phyloP scores from a whole-genome alignment of 2,113 vertebrate genomes.

The Dendrocopos noguchii region DNA sequence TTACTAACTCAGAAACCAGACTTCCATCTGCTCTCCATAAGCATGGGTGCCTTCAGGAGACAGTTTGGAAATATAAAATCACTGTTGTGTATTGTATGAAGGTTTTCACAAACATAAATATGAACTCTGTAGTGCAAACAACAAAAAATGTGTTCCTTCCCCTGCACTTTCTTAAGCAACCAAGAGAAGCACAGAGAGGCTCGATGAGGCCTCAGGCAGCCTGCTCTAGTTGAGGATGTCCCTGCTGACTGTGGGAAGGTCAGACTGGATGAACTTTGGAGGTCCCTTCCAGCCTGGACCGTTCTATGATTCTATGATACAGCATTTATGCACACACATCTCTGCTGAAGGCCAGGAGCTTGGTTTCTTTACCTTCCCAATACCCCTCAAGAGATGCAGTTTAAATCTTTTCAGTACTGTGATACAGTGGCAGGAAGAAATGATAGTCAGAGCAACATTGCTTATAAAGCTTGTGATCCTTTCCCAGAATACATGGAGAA shows the following conservation, averaged over 20 bases:
- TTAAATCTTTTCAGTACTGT: background rate
- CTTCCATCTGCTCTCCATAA: background rate
- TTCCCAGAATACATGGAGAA: background rate
- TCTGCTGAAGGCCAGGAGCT: background rate
- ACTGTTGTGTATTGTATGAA: background rate
- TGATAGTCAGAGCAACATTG: fast-evolving
- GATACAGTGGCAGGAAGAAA: background rate
- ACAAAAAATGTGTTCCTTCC: background rate
- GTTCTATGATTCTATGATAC: background rate
- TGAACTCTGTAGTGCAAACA: background rate
- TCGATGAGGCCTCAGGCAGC: too few relatives aligned
- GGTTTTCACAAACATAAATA: background rate
- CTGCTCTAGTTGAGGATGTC: too few relatives aligned
- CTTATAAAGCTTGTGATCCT: fast-evolving
- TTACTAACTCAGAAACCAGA: background rate
- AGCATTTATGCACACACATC: background rate
- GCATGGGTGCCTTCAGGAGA: background rate
- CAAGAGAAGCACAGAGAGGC: background rate
- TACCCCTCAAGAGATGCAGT: background rate
- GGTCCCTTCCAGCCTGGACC: too few relatives aligned
- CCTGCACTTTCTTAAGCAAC: background rate
- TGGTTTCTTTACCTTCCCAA: background rate
- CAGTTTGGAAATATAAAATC: background rate
- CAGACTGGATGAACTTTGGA: too few relatives aligned
- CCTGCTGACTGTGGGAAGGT: too few relatives aligned